Base-by-base conservation (phyloP, 2,797 vertebrate genomes). In the Platalea minor region DNA sequence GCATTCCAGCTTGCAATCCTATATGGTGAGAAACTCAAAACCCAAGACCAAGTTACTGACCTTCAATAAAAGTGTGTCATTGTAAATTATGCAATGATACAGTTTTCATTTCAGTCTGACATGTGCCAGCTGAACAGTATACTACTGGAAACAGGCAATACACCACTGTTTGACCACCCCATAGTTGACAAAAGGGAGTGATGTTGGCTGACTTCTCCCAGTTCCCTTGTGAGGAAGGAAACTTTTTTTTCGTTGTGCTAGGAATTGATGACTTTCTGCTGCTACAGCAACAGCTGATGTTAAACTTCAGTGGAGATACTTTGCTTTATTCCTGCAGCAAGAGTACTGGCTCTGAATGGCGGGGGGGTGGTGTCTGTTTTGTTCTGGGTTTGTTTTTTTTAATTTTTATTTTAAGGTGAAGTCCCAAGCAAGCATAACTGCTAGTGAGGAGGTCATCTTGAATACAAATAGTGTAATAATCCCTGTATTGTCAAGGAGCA, bases 11-110 rank as follows among this genome's bases (percentile, higher is more conserved):
- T 89, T 88, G 91, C 59, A 89, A 59, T 80, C 29, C 37, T 81
- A 26, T 72, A 50, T 21, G 41, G 60, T n/a, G 33, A 92, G 91
- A 92, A 96, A 91, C 25, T 86, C 35, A 95, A 92, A 93, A 84
- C 64, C 59, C 17, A 78, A 35, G 24, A 68, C 57, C 35, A 29
- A 51, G 46, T n/a, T 61, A 31, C 69, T 93, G 84, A 91, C 80
- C 75, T 81, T 94, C 56, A 45, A 85, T 80, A 83, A 33, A 68
- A 78, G 43, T 23, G 20, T 94, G 48, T 75, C 31, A 12, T 20
- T 31, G 21, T 95, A 92, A 95, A 91, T 91, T 65, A 78, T 81
- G 37, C 65, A 81, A 1, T 35, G 65, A 37, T 78, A 29, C 16
- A 35, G 57, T 59, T 86, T 92, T 79, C n/a, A 56, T 86, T 93